Base-by-base conservation (phyloP, 64 coral and sea anemone genomes). In the Dendrophyllia cribrosa region DNA sequence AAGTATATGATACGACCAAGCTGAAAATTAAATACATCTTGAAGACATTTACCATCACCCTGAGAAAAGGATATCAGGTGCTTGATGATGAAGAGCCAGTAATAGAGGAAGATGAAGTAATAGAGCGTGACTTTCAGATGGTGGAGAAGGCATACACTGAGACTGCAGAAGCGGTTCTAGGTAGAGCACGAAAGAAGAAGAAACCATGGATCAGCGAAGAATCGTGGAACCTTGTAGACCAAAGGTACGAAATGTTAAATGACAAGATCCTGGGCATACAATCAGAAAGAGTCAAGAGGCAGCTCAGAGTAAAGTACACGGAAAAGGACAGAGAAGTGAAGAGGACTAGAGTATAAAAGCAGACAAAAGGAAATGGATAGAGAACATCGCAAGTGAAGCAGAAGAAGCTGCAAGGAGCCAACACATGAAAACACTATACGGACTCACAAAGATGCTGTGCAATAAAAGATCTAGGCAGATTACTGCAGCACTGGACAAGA, bases 241-340 rank as follows among this genome's bases (percentile, higher is more conserved):
- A 74, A 67, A 76, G 51, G 24, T 10, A 7, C 19, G 74, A 92
- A 11, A 84, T 34, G 34, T 34, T 70, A 2, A 63, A 92, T 74
- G 68, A 76, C 7, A 92, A 86, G 73, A 92, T 92, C 44, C 15
- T 86, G 43, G 60, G 81, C 9, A 85, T 70, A 58, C 48, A 59
- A 43, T 86, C 70, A 49, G 65, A 86, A 56, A 92, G 79, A 20
- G 70, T 92, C 24, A 88, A 88, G 67, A 46, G 19, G 16, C 59
- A 66, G 63, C 26, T 85, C 3, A 85, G 81, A n/a, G 51, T 13
- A 59, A 84, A 92, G 46, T 92, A 91, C 20, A 20, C 9, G 7
- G 77, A 91, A 70, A 82, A 82, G 51, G 46, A 91, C n/a, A 82
- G 51, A 20, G 89, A 91, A 82, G 89, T 91, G 77, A 91, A 91